These are phyloP conservation scores for Andrena hattorfiana DNA, from an alignment of 2,888 invertebrate species.

Conservation along the genomic window DNA sequence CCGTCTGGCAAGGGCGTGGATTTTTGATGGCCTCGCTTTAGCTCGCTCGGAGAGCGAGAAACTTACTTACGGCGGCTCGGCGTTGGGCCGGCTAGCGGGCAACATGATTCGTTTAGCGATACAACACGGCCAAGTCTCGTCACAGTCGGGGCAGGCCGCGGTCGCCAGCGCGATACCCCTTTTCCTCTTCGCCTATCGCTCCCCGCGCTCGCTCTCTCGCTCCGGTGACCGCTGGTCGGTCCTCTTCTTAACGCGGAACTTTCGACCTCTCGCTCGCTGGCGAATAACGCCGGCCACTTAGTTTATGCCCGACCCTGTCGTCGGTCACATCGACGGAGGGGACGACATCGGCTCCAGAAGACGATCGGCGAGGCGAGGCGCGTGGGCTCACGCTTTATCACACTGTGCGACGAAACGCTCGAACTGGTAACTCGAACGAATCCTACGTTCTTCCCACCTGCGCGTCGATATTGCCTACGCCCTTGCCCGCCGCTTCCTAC, in stretches of 20 bases:
- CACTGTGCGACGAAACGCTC: background rate
- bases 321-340: slow-evolving; percentile 54
- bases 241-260: slow-evolving; percentile 60
- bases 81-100: background rate
- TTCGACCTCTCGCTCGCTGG: slow-evolving; percentile 55
- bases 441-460: slow-evolving; percentile 17
- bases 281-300: slow-evolving; percentile 58
- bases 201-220: slow-evolving; percentile 30
- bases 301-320: slow-evolving; percentile 66
- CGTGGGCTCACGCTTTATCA: slow-evolving; percentile 27
- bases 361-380: slow-evolving; percentile 38
- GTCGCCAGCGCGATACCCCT: background rate
- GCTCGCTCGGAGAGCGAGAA: background rate
- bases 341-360: slow-evolving; percentile 23
- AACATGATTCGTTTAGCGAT: slow-evolving; percentile 23
- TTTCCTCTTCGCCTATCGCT: slow-evolving; percentile 28
- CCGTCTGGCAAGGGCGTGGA: slow-evolving; percentile 34
- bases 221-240: slow-evolving; percentile 34
- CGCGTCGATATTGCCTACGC: background rate
- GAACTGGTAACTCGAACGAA: slow-evolving; percentile 36
- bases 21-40: background rate
- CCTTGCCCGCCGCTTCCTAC: background rate
- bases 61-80: no score
- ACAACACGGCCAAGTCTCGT: slow-evolving; percentile 4
- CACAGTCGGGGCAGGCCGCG: slow-evolving; percentile 9